phyloP scores from a whole-genome alignment of 2,888 invertebrate genomes.

The Watsonalla binaria region DNA sequence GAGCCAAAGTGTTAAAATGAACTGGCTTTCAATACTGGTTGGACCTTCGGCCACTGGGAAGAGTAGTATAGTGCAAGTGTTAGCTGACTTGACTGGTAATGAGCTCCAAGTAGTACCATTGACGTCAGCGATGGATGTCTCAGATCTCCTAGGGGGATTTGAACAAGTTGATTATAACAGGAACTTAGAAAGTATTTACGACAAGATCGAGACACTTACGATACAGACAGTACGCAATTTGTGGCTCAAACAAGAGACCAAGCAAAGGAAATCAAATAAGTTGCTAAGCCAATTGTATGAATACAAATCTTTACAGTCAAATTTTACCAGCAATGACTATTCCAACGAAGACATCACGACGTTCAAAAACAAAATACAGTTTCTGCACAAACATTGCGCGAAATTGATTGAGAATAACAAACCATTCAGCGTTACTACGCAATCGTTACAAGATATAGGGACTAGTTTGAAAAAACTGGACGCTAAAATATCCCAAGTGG shows the following conservation, averaged over 20 bases:
- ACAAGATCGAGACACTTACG: conserved; percentile 76
- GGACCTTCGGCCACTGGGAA: conserved; percentile 89
- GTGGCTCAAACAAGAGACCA: conserved; percentile 44
- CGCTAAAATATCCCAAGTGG: conserved; percentile 67
- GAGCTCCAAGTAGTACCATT: conserved; percentile 87
- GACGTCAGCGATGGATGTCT: conserved; percentile 95
- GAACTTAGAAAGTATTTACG: conserved; percentile 84
- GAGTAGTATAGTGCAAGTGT: conserved; percentile 85
- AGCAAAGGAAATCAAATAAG: conserved; percentile 42
- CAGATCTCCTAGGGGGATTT: conserved; percentile 96
- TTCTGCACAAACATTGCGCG: conserved; percentile 44
- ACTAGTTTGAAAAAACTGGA: conserved; percentile 54
- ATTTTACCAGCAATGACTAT: conserved; percentile 20
- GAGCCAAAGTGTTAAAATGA: conserved; percentile 91
- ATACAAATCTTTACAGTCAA: conserved; percentile 43
- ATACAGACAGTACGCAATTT: conserved; percentile 68
- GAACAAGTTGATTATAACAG: conserved; percentile 92
- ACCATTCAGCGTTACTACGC: conserved; percentile 15
- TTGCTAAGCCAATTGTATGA: conserved; percentile 47
- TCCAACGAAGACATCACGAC: conserved; percentile 29
- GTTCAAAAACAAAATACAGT: conserved; percentile 50
- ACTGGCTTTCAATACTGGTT: conserved; percentile 95
- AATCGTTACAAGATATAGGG: conserved; percentile 40
- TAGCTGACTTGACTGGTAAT: conserved; percentile 87
- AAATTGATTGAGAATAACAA: conserved; percentile 32